Base-by-base conservation (phyloP, 2,797 vertebrate species). In the Pseudomugil tenellus region DNA sequence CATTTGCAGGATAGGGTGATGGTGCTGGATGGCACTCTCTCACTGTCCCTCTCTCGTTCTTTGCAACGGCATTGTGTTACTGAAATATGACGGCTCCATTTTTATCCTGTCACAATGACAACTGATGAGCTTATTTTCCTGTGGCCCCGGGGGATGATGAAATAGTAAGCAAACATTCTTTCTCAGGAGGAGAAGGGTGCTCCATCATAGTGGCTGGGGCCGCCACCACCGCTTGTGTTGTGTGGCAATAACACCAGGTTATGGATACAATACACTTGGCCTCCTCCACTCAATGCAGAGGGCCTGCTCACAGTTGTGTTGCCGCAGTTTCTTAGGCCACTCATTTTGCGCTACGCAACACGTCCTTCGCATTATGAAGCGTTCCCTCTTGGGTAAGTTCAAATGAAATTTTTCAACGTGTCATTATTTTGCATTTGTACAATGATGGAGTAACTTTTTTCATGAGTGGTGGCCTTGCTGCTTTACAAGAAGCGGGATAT, bases 41-140 rank as follows among this genome's bases (percentile, higher is more conserved):
- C 84, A 72, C 84, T 74, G 74, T 83, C 75, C 58, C 81, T 77
- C 81, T 73, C 78, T 71, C 74, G 58, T 74, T 81, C 69, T 80
- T 75, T 89, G 79, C 87, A 92, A 90, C 93, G 93, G 94, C 95
- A 94, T 95, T 96, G 96, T 96, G 96, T 96, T 97, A 96, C 95
- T 98, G 97, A 98, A 97, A 98, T 97, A 98, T 97, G 97, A 98
- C 91, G 95, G 96, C 95, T 96, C 96, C 96, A 96, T 98, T 99
- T 97, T 96, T 96, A 96, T 96, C 95, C 96, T 98, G 96, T 97
- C 96, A 97, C 96, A 96, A 97, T 96, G 96, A 98, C 97, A 98
- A 96, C 97, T 96, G 96, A 98, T 97, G 97, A 94, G 96, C 96
- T 97, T 96, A 96, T 96, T 98, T 96, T 96, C 95, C 94, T 95